Evolutionary conservation across 2,113 vertebrate genomes (phyloP).

Genomic region (Patagioenas fasciata): DNA sequence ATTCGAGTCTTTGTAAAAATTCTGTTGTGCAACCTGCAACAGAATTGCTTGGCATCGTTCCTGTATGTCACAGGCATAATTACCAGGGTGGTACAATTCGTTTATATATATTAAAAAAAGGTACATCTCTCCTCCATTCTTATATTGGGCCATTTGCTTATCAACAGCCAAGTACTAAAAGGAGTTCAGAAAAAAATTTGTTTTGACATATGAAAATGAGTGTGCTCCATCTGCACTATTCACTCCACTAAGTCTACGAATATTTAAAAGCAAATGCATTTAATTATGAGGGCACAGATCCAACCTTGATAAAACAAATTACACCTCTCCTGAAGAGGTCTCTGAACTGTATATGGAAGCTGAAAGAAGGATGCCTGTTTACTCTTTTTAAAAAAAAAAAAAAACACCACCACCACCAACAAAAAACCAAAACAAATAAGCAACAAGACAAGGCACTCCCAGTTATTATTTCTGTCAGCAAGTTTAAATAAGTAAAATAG

Average conservation of each 20-base stretch:
- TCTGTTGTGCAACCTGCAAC: background rate
- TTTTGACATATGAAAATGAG: background rate
- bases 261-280: background rate
- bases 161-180: background rate
- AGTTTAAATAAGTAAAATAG: background rate
- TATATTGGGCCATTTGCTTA: background rate
- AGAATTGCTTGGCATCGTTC: background rate
- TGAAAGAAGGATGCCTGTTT: background rate
- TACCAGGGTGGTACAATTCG: background rate
- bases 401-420: too few relatives aligned
- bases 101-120: background rate
- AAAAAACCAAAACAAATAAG: too few relatives aligned
- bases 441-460: background rate
- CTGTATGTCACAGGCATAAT: background rate
- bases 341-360: background rate
- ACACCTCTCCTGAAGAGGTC: background rate
- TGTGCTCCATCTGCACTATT: background rate
- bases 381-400: too few relatives aligned
- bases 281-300: constrained; percentile 1
- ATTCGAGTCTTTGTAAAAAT: background rate
- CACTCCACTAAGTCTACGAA: background rate
- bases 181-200: background rate
- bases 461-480: background rate
- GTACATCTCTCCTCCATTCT: background rate
- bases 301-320: background rate